Conservation (phyloP, 2,113 vertebrate genomes). For the Ascaphus truei region DNA sequence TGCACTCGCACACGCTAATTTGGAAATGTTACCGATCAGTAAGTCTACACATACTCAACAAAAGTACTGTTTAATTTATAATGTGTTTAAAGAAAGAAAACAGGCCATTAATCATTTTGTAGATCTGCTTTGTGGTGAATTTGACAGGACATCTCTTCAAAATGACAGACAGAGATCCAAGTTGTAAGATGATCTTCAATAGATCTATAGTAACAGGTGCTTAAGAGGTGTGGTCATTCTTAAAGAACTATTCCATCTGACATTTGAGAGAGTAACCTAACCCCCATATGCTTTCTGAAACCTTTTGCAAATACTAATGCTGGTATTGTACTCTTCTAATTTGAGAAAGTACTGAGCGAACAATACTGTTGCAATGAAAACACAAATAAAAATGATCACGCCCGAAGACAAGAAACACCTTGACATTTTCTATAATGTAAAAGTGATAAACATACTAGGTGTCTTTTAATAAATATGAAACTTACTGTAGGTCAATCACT, state of each 20-base stretch:
- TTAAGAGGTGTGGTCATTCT: conserved; percentile 18
- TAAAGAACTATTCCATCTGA: background rate
- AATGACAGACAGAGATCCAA: conserved; percentile 12
- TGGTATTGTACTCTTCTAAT: background rate
- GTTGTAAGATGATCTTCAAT: conserved; percentile 29
- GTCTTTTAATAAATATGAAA: no score
- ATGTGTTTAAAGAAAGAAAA: conserved; percentile 8
- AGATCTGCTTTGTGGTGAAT: conserved; percentile 1
- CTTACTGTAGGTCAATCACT: no score
- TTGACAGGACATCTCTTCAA: conserved; percentile 18
- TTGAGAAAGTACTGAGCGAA: no score
- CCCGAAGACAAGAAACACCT: no score
- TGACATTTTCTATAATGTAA: no score
- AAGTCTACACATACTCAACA: background rate
- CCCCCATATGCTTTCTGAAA: background rate
- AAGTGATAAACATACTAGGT: no score
- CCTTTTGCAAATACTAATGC: background rate
- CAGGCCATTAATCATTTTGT: conserved; percentile 18
- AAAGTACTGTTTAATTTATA: conserved; percentile 22
- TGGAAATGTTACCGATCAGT: background rate
- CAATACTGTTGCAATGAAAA: no score
- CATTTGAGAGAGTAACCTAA: conserved; percentile 11
- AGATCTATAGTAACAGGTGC: conserved; percentile 13
- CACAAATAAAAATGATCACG: no score
- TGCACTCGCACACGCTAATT: no score